Conservation (phyloP, 1,140 invertebrate genomes). For the Panagrolaimus sp. region DNA sequence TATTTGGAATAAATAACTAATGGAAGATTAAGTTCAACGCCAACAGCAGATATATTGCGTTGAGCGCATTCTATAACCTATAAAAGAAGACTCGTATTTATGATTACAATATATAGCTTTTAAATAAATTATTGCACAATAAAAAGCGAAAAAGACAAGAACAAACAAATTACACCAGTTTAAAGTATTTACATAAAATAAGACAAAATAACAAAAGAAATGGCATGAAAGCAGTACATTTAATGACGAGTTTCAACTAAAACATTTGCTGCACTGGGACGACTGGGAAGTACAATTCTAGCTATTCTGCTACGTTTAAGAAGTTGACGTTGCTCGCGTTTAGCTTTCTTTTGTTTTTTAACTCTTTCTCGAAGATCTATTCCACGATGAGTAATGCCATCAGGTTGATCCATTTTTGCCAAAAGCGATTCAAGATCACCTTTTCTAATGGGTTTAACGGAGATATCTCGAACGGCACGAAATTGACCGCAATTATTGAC, state of each 20-base stretch:
- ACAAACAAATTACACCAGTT: neutral
- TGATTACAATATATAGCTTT: too few relatives aligned
- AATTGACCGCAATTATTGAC: conserved; percentile 99
- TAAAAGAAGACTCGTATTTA: conserved; percentile 14
- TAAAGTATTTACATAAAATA: neutral
- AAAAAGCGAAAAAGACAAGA: neutral
- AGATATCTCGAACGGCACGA: conserved; percentile 93
- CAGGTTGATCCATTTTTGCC: conserved; percentile 51
- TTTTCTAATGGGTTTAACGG: conserved; percentile 76
- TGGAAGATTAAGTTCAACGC: conserved; percentile 48
- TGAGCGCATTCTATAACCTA: conserved; percentile 51
- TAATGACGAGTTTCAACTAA: conserved; percentile 43
- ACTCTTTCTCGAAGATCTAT: conserved; percentile 53
- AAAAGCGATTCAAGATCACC: conserved; percentile 49
- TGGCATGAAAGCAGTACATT: conserved; percentile 6
- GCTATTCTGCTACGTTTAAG: conserved; percentile 49
- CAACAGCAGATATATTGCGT: conserved; percentile 32
- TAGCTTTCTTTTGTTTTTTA: conserved; percentile 57
- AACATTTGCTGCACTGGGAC: conserved; percentile 32
- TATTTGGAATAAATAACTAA: conserved; percentile 51
- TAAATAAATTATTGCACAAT: neutral
- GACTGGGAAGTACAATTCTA: conserved; percentile 36
- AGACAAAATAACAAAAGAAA: conserved; percentile 15
- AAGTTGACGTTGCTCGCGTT: conserved; percentile 48
- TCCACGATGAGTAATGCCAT: conserved; percentile 56